Evolutionary conservation across 2,797 vertebrate genomes (phyloP).

Genomic region (Mormyrops attenuatus): DNA sequence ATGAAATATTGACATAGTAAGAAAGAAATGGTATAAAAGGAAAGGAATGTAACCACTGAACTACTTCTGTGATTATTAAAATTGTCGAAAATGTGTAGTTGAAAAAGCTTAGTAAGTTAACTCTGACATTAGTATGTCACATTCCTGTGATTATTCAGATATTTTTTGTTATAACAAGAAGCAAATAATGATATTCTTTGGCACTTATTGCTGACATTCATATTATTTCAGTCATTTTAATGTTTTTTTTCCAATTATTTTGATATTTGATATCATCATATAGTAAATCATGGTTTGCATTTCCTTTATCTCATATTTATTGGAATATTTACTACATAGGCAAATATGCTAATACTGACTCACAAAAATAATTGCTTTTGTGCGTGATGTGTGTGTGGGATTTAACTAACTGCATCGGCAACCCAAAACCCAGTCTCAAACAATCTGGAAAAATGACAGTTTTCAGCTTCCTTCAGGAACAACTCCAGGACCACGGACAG

Average conservation of each 20-base stretch:
- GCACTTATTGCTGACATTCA: not conserved
- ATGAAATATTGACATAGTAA: not conserved
- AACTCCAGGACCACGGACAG: not conserved
- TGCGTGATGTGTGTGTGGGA: not conserved
- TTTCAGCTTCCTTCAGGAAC: not conserved
- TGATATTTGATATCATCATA: not conserved
- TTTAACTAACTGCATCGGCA: not conserved
- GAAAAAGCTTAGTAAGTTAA: not conserved
- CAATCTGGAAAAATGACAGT: not conserved
- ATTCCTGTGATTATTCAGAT: not conserved
- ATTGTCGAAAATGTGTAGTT: not conserved
- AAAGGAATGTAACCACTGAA: not conserved
- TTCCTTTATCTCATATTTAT: not conserved
- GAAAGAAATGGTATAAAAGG: not conserved
- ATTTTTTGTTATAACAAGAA: not conserved
- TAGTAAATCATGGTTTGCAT: not conserved
- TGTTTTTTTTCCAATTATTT: not conserved
- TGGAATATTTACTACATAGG: not conserved
- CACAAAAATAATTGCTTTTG: not conserved
- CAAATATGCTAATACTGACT: not conserved
- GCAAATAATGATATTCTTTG: not conserved
- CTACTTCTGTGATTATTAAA: not conserved
- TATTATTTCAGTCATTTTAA: not conserved
- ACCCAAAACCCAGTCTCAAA: not conserved
- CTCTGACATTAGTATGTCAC: not conserved